A percentile compares a stretch with the other conserved stretches of the same genome.
Evolutionary conservation across 35 echinoderm and acorn worm genomes (phyloP).

Genomic region (Nesometra sesokonis): DNA sequence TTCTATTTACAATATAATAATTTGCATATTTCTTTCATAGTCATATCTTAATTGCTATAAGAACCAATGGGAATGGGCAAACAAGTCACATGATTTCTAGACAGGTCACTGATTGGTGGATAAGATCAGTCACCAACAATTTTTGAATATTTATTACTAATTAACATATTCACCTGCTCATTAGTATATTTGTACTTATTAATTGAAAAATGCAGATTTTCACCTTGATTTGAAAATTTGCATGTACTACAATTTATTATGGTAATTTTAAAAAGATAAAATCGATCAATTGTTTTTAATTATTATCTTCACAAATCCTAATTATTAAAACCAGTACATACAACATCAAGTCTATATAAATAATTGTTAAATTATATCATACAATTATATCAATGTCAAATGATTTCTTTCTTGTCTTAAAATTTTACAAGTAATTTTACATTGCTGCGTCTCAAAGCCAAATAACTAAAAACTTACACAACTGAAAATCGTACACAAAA

Average conservation of each 20-base stretch:
- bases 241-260: background rate
- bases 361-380: background rate
- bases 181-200: background rate
- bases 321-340: background rate
- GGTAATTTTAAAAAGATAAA: background rate
- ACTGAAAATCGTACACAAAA: no score
- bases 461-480: no score
- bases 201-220: background rate
- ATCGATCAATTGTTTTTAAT: background rate
- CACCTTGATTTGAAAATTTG: background rate
- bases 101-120: background rate
- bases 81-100: background rate
- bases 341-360: background rate
- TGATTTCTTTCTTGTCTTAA: no score
- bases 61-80: background rate
- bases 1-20: background rate
- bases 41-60: background rate
- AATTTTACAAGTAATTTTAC: no score
- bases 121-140: background rate
- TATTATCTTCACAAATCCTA: background rate
- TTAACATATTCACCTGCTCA: background rate
- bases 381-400: no score
- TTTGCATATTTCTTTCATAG: conserved; percentile 1
- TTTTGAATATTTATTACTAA: background rate
- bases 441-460: no score